These are phyloP conservation scores for Eurosta solidaginis DNA, from an alignment of 1,140 invertebrate species.

Conservation along the genomic window DNA sequence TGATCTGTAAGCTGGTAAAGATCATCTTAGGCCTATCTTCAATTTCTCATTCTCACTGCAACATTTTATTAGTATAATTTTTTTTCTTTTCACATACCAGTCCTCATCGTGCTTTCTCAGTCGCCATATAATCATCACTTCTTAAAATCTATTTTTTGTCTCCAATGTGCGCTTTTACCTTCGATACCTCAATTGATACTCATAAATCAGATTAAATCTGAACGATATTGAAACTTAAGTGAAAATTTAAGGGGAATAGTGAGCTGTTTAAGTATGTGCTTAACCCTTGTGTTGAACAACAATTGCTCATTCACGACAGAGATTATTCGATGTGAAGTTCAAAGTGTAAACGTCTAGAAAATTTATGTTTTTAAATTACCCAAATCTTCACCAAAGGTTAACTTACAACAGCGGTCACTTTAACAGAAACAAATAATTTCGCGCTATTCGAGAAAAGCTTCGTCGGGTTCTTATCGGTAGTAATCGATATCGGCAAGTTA, in stretches of 20 bases:
- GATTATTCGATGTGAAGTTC: too few species aligned
- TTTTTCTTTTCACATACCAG: neutral
- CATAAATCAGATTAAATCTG: conserved; percentile 29
- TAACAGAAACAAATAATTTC: too few species aligned
- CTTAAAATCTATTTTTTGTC: conserved; percentile 17
- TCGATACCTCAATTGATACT: conserved; percentile 3
- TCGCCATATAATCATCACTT: conserved; percentile 28
- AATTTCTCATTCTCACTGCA: conserved; percentile 19
- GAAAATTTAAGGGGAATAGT: neutral
- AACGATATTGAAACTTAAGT: neutral
- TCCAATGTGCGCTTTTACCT: neutral
- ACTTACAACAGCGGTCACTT: too few species aligned
- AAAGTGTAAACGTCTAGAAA: too few species aligned
- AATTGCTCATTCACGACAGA: too few species aligned
- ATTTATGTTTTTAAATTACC: too few species aligned
- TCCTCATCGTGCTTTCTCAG: neutral
- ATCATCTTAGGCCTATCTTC: neutral
- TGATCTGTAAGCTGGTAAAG: neutral
- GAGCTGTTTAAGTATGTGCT: too few species aligned
- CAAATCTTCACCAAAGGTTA: too few species aligned
- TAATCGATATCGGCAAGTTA: too few species aligned
- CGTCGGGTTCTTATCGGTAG: too few species aligned
- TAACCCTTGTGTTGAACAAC: too few species aligned
- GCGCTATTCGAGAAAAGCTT: too few species aligned
- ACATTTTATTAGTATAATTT: neutral